A percentile compares a stretch with the other conserved stretches of the same genome.
Evolutionary conservation across 2,797 vertebrate species (phyloP).

Genomic region (Spondyliosoma cantharus): DNA sequence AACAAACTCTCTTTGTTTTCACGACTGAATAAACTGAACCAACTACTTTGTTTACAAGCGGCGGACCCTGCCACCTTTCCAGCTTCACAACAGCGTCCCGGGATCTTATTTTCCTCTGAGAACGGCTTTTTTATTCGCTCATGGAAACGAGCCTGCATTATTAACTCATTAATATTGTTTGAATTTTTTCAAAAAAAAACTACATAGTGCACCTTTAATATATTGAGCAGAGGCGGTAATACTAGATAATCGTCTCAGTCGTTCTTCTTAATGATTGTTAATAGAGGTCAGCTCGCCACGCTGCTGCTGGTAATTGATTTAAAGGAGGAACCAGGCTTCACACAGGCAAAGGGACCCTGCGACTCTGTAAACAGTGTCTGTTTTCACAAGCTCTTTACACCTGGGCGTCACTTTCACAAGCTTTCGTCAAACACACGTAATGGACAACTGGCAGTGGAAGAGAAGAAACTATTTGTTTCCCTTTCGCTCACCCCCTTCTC

Average conservation of each 20-base stretch:
- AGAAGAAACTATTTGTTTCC: constrained; percentile 47
- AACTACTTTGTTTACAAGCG: too few relatives aligned
- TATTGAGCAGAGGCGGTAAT: background rate
- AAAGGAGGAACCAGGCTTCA: constrained; percentile 47
- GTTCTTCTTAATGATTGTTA: constrained; percentile 39
- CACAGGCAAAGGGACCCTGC: constrained; percentile 48
- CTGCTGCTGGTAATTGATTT: constrained; percentile 70
- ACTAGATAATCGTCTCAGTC: constrained; percentile 5
- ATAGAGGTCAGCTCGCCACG: constrained; percentile 27
- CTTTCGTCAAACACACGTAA: constrained; percentile 75
- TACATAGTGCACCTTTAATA: too few relatives aligned
- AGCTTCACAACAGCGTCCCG: too few relatives aligned
- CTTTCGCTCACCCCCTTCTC: background rate
- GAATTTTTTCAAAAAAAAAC: too few relatives aligned
- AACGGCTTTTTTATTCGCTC: too few relatives aligned
- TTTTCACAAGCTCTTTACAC: constrained; percentile 81
- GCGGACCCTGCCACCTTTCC: too few relatives aligned
- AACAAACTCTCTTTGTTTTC: too few relatives aligned
- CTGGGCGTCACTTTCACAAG: constrained; percentile 76
- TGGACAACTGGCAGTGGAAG: constrained; percentile 70
- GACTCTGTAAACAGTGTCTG: constrained; percentile 72
- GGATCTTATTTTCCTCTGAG: too few relatives aligned
- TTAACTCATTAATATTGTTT: too few relatives aligned
- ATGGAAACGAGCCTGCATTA: too few relatives aligned
- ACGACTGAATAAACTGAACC: too few relatives aligned